These are phyloP conservation scores for Leucophenga maculata DNA, from an alignment of 2,888 invertebrate species.

Conservation along the genomic window DNA sequence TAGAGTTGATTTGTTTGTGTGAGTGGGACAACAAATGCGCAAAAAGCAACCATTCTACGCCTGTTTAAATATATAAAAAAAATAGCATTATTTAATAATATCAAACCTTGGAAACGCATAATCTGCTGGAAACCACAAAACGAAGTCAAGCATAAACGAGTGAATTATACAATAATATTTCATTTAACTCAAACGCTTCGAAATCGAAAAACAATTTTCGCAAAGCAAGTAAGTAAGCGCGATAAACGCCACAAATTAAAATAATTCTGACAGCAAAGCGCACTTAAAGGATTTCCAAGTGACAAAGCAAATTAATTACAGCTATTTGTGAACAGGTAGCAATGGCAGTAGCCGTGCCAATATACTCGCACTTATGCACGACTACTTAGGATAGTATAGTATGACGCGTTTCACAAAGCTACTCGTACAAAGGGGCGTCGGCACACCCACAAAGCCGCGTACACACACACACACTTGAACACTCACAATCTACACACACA, in stretches of 20 bases:
- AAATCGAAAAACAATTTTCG: constrained; percentile 2
- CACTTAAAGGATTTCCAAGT: constrained; percentile 47
- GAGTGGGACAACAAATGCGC: no score
- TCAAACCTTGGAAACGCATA: no score
- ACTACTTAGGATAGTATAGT: constrained; percentile 32
- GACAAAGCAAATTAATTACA: constrained; percentile 62
- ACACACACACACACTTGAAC: constrained; percentile 25
- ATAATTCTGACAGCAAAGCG: not conserved
- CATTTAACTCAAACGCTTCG: not conserved
- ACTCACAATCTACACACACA: constrained; percentile 5
- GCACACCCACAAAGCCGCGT: constrained; percentile 20
- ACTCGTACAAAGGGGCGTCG: not conserved
- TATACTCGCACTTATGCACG: no score
- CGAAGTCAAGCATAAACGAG: not conserved
- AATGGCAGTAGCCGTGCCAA: constrained; percentile 53
- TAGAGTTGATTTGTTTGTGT: no score
- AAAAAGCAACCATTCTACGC: no score
- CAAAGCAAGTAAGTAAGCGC: not conserved
- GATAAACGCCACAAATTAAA: not conserved
- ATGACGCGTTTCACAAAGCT: no score
- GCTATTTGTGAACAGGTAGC: constrained; percentile 32
- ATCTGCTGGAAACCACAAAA: not conserved
- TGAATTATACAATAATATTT: not conserved
- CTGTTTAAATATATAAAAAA: no score
- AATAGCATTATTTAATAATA: no score